These are phyloP conservation scores for Xiphophorus birchmanni DNA, from an alignment of 2,797 vertebrate species.

Conservation along the genomic window DNA sequence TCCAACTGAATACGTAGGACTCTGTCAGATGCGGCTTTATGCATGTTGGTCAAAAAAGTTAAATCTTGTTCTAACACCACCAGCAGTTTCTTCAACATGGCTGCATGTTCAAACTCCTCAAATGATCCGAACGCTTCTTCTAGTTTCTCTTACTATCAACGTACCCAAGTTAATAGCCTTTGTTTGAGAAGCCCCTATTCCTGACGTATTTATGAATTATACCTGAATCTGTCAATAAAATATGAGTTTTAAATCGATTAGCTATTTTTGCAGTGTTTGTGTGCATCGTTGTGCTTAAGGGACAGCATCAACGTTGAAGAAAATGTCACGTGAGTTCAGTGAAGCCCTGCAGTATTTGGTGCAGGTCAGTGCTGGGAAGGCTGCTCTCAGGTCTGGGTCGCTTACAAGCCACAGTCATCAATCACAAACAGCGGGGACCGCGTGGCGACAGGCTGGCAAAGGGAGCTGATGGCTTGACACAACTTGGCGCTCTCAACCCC, in stretches of 20 bases:
- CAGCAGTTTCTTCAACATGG: not conserved
- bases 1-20: not conserved
- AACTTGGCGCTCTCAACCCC: constrained; percentile 71
- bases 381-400: constrained; percentile 55
- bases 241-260: not conserved
- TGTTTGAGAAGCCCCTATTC: not conserved
- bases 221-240: not conserved
- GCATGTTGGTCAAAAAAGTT: not conserved
- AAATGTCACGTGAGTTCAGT: constrained; percentile 54
- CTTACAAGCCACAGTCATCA: constrained; percentile 71
- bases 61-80: not conserved
- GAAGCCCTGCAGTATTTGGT: constrained; percentile 54
- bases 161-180: not conserved
- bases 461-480: constrained; percentile 73
- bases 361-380: constrained; percentile 53
- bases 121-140: not conserved
- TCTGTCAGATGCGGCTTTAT: not conserved
- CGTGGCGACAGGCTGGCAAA: constrained; percentile 63
- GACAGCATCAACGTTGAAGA: constrained; percentile 42
- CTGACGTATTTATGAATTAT: not conserved
- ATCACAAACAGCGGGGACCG: constrained; percentile 73
- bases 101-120: not conserved
- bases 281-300: constrained; percentile 25
- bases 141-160: not conserved
- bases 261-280: not conserved